Evolutionary conservation across 2,797 vertebrate genomes (phyloP).

Genomic region (Mormyrus proboscirostris): DNA sequence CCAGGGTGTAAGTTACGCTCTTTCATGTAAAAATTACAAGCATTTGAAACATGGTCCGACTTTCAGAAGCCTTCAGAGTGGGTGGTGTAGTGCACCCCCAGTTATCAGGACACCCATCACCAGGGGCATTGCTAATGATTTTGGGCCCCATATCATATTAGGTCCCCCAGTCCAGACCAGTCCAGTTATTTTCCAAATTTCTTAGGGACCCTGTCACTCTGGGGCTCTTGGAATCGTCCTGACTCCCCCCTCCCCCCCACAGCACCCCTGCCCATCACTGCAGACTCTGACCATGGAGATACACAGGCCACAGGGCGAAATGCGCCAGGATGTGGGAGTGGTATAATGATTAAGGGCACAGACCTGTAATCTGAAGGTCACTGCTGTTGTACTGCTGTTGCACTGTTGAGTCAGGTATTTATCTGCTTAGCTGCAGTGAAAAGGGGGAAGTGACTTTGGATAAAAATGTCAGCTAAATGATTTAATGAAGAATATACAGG

Average conservation of each 20-base stretch:
- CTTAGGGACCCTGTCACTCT: background rate
- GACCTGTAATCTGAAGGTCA: constrained; percentile 1
- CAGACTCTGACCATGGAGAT: background rate
- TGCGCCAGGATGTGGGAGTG: background rate
- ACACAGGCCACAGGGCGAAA: background rate
- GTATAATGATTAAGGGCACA: background rate
- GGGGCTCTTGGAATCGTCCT: background rate
- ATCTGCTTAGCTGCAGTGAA: constrained; percentile 6
- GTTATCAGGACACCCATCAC: background rate
- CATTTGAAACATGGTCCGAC: background rate
- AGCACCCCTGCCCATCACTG: background rate
- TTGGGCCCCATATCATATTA: background rate
- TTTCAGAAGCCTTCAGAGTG: background rate
- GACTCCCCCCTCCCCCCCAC: background rate
- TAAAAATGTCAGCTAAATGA: background rate
- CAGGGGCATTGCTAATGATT: background rate
- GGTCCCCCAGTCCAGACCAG: background rate
- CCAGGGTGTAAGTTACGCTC: background rate
- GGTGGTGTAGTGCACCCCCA: background rate
- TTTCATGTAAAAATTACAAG: background rate
- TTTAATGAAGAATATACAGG: background rate
- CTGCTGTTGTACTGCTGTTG: background rate
- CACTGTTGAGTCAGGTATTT: background rate
- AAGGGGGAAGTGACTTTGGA: background rate
- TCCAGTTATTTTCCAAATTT: background rate